Evolutionary conservation across 2,113 vertebrate genomes (phyloP).

Genomic region (Phocoena sinus): DNA sequence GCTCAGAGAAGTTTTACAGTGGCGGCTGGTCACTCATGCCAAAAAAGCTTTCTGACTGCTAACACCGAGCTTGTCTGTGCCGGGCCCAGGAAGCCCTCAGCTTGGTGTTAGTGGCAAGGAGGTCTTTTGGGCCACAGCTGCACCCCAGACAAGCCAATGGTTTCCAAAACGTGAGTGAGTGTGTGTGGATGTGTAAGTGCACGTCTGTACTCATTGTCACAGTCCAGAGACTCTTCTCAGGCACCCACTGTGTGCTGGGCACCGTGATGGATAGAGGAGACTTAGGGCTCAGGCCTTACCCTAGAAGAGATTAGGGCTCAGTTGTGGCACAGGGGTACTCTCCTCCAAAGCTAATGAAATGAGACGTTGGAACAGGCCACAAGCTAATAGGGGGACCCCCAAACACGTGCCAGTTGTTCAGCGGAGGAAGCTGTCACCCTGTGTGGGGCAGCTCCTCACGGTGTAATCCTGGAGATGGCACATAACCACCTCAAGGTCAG

Average conservation of each 20-base stretch:
- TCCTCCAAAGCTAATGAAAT: neutral
- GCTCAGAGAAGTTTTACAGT: neutral
- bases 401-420: neutral
- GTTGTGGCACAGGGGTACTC: neutral
- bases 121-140: neutral
- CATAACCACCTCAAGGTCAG: neutral
- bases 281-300: neutral
- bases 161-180: neutral
- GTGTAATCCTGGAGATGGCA: neutral
- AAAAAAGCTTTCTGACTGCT: neutral
- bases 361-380: neutral
- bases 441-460: neutral
- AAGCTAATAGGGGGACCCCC: neutral
- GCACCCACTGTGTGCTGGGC: neutral
- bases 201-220: neutral
- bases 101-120: neutral
- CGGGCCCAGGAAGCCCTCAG: neutral
- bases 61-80: neutral
- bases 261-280: neutral
- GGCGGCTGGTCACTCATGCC: neutral
- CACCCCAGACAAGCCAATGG: neutral
- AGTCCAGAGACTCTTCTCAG: neutral
- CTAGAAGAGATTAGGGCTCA: neutral
- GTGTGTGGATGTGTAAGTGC: neutral
- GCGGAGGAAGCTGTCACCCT: neutral